Evolutionary conservation across 2,888 invertebrate species (phyloP).

Genomic region (Iselma pallidipennis): DNA sequence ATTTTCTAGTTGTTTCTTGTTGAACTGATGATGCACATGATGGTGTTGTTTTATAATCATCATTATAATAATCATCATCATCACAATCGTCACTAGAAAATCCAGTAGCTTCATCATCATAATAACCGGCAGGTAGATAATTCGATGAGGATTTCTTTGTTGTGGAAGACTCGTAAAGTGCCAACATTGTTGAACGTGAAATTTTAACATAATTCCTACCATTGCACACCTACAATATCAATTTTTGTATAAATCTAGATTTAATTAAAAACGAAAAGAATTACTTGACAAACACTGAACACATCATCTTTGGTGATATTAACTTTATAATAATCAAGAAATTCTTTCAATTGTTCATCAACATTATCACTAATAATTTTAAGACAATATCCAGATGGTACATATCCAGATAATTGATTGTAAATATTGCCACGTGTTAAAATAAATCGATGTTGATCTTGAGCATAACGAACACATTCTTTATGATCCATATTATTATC

Average conservation of each 20-base stretch:
- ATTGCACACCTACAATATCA: constrained; percentile 56
- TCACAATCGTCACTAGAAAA: constrained; percentile 52
- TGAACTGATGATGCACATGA: constrained; percentile 25
- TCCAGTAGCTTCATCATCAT: constrained; percentile 51
- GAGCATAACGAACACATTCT: constrained; percentile 58
- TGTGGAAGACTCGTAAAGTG: constrained; percentile 40
- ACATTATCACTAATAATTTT: constrained; percentile 61
- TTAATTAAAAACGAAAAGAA: constrained; percentile 30
- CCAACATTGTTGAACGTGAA: constrained; percentile 52
- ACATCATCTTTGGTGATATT: constrained; percentile 66
- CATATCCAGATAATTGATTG: constrained; percentile 54
- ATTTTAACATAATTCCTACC: constrained; percentile 56
- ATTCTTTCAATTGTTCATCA: constrained; percentile 68
- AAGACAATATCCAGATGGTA: constrained; percentile 64
- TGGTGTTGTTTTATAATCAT: not conserved
- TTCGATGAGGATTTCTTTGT: constrained; percentile 14
- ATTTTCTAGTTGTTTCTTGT: constrained; percentile 41
- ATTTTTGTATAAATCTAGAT: not conserved
- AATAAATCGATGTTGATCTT: constrained; percentile 60
- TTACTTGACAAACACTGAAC: constrained; percentile 73
- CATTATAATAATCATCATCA: constrained; percentile 16
- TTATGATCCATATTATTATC: constrained; percentile 59
- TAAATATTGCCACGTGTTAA: constrained; percentile 60
- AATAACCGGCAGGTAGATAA: constrained; percentile 32
- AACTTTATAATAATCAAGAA: constrained; percentile 69